Conservation (phyloP, 2,797 vertebrate genomes). For the Coregonus suidteri region DNA sequence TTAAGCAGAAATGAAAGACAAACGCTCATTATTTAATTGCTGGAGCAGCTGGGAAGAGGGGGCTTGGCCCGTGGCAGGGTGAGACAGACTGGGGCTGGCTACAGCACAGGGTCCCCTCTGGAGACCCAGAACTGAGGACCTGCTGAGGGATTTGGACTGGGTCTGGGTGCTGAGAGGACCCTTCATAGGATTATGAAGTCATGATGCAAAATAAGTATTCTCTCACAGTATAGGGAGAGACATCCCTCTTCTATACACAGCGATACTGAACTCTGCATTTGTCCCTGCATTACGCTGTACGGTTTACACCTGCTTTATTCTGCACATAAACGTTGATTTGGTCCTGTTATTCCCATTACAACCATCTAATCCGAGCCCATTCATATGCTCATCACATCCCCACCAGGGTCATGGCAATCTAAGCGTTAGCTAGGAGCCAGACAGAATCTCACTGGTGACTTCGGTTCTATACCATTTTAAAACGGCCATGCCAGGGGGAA, state of each 20-base stretch:
- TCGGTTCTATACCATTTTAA: background rate
- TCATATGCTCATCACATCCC: background rate
- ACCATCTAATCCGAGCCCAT: background rate
- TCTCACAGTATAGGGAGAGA: no score
- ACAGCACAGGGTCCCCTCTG: background rate
- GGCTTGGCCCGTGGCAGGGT: background rate
- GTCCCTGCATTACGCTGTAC: no score
- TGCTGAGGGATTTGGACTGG: no score
- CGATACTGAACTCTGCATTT: no score
- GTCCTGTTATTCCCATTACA: background rate
- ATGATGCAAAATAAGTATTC: background rate
- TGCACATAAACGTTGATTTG: background rate
- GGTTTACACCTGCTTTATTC: no score
- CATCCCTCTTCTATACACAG: background rate
- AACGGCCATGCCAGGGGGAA: background rate
- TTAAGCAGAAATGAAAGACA: constrained; percentile 20
- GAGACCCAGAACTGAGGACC: no score
- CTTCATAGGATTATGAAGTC: background rate
- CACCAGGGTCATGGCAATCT: background rate
- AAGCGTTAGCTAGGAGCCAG: background rate
- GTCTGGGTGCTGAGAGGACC: background rate
- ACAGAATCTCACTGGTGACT: background rate
- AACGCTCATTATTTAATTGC: constrained; percentile 29
- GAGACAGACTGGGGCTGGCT: background rate
- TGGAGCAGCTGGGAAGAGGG: constrained; percentile 28